Percentiles rank a stretch among this genome's conserved stretches.
These are phyloP conservation scores for Caretta caretta DNA, from an alignment of 2,113 vertebrate species.

Conservation along the genomic window DNA sequence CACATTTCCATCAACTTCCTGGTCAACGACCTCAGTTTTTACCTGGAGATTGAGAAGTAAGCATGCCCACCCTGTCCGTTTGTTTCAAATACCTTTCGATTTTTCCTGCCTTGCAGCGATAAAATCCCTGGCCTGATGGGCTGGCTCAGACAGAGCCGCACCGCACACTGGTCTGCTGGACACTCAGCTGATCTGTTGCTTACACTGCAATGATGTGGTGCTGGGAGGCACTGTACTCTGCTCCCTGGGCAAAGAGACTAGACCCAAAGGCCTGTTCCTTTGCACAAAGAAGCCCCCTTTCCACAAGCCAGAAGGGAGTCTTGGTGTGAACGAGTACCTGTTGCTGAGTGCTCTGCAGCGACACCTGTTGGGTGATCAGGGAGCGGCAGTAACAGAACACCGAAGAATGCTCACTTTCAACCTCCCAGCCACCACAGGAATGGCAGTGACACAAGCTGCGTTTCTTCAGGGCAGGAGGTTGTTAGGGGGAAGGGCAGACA, in stretches of 20 bases:
- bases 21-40: conserved; percentile 72
- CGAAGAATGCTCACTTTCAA: not conserved
- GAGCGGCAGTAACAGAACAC: not conserved
- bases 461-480: not conserved
- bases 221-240: not conserved
- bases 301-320: not conserved
- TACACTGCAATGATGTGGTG: not conserved
- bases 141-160: not conserved
- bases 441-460: not conserved
- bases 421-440: not conserved
- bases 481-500: not conserved
- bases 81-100: not conserved
- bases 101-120: not conserved
- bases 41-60: conserved; percentile 79
- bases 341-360: not conserved
- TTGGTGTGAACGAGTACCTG: not conserved
- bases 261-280: not conserved
- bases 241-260: no score
- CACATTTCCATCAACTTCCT: conserved; percentile 71
- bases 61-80: not conserved
- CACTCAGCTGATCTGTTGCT: not conserved
- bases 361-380: not conserved
- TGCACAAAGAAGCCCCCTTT: not conserved
- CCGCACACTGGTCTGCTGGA: not conserved
- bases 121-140: not conserved